phyloP scores from a whole-genome alignment of 2,113 vertebrate species.

The Tachysurus fulvidraco region DNA sequence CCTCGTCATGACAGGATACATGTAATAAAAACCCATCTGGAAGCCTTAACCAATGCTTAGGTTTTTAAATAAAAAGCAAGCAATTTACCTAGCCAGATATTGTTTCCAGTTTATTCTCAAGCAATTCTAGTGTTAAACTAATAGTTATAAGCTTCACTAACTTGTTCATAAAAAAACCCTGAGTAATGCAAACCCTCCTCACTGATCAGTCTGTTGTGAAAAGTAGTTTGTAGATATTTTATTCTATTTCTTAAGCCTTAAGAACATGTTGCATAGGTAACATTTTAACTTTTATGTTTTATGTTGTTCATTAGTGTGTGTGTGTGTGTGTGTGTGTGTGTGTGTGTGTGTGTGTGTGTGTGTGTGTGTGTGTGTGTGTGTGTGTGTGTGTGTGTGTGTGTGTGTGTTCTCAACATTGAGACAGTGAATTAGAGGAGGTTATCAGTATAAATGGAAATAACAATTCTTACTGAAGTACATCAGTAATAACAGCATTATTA shows the following conservation, averaged over 20 bases:
- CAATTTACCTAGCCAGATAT: too few relatives aligned
- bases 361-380: not conserved
- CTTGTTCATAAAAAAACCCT: too few relatives aligned
- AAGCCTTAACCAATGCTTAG: not conserved
- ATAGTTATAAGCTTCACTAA: not conserved
- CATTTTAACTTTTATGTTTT: not conserved
- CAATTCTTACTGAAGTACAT: not conserved
- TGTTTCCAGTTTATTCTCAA: not conserved
- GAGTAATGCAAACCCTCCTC: too few relatives aligned
- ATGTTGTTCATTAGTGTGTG: not conserved
- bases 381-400: not conserved
- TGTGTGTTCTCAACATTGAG: not conserved
- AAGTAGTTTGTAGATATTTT: not conserved
- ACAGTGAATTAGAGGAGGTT: not conserved
- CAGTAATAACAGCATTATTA: not conserved
- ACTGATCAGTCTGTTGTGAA: too few relatives aligned
- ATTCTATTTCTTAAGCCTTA: not conserved
- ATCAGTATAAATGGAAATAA: not conserved
- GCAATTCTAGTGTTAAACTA: not conserved
- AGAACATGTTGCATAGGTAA: not conserved
- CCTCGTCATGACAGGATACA: too few relatives aligned
- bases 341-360: too few relatives aligned
- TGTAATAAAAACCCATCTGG: not conserved
- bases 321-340: too few relatives aligned
- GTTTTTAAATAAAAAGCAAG: not conserved